Evolutionary conservation across 37 sponge, comb jelly and placozoan species (phyloP), one percentile per base, ranked within the genome.

Genomic region (Oscarella lobularis): DNA sequence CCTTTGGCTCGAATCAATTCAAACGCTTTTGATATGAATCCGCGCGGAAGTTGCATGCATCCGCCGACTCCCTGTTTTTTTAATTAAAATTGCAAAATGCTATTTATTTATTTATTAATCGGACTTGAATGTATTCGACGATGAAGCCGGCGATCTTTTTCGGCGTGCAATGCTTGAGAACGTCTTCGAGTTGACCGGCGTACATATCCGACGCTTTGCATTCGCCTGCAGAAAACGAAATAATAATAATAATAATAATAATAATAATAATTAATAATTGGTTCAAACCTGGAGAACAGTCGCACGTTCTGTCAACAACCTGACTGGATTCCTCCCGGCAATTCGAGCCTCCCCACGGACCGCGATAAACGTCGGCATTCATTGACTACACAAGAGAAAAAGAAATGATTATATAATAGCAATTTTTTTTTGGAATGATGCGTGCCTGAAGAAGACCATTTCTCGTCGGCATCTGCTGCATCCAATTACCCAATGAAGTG

Each of bases 291-390:
- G 80, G 77, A 48, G 80, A 37, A 40, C 91, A 90, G 74, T 75
- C 74, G 40, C 91, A 90, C 1, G 66, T 48, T 33, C 87, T 75
- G 39, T 41, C 35, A 40, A 85, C 3, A 1, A 78, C 70, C 31
- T 66, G 97, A 39, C 87, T 41, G 32, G 81, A 37, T 1, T 85
- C 82, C 74, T 92, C 93, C 34, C 97, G 34, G 76, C 97, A 96
- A 14, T 85, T 75, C 30, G 78, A 37, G n/a, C 97, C 97, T 33
- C 97, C 97, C 97, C 97, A 96, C 3, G 78, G 85, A 3, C 97
- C 97, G 65, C 90, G 78, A 74, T 79, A 96, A 30, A 85, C 86
- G 83, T 96, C 90, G n/a, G 97, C 86, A 39, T 88, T 90, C 78
- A 89, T 85, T 0, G 90, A 72, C 88, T 93, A 72, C 9, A 39